Evolutionary conservation across 2,888 invertebrate genomes (phyloP), one percentile per base, ranked within the genome.

Genomic region (Branchipolynoe longqiensis): DNA sequence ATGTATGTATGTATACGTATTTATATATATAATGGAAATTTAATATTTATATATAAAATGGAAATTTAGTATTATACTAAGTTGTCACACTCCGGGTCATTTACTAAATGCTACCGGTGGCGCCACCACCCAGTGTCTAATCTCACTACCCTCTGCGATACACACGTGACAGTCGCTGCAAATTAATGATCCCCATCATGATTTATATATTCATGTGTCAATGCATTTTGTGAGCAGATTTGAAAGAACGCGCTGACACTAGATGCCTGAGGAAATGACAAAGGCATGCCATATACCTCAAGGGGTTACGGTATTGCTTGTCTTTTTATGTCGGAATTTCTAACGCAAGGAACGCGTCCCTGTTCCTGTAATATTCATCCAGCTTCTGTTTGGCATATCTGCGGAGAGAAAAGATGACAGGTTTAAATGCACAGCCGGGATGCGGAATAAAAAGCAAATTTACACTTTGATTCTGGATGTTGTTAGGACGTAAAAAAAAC

Each of bases 321-420:
- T 56, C 56, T 8, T 4, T 69, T 40, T 78, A 48, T 6, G 78
- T 0, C 8, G 89, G 88, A 74, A 89, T n/a, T 48, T 86, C 36
- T 54, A 92, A 82, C 18, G 91, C 86, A 36, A 95, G 94, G 89
- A 95, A 95, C 89, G 94, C 92, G 56, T 95, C 95, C 94, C 96
- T 96, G 89, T 95, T 95, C 85, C 95, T 95, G 92, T 95, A 96
- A 94, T 97, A 97, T 93, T 96, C 96, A 88, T 95, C 95, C 87
- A 97, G 95, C 89, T 97, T 95, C 89, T 95, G 94, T 91, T 95
- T 95, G 82, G 96, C 96, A 93, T 96, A 97, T 89, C 96, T 96
- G 87, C 48, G 86, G 62, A 14, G 59, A 83, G 36, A 33, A 41
- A 36, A 22, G 38, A n/a, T 18, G n/a, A n/a, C 8, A 62, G 62